Evolutionary conservation across 2,888 invertebrate species (phyloP).

Genomic region (Cataglyphis livida): DNA sequence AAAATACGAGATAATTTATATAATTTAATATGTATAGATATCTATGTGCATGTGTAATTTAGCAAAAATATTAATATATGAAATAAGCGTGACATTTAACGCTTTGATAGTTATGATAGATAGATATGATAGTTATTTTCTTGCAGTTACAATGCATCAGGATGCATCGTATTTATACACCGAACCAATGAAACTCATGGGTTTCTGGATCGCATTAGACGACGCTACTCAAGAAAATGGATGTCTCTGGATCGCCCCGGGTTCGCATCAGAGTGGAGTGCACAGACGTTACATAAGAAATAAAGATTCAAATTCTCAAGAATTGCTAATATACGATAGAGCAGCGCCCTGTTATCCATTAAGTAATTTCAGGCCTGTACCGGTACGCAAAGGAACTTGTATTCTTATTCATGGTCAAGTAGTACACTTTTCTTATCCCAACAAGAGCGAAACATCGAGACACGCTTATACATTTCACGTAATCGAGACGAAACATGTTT

Average conservation of each 20-base stretch:
- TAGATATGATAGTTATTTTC: conserved; percentile 30
- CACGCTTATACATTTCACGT: conserved; percentile 99
- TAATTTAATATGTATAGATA: background rate
- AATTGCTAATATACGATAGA: conserved; percentile 90
- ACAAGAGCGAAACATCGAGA: conserved; percentile 93
- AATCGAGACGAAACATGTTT: conserved; percentile 91
- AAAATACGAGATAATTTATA: background rate
- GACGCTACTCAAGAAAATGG: conserved; percentile 97
- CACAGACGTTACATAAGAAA: conserved; percentile 91
- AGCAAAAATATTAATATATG: background rate
- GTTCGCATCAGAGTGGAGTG: conserved; percentile 95
- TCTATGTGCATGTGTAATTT: background rate
- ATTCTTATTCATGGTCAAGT: conserved; percentile 97
- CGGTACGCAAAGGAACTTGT: conserved; percentile 95
- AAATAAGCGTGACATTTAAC: background rate
- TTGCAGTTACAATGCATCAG: conserved; percentile 92
- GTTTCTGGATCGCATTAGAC: conserved; percentile 98
- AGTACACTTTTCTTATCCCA: conserved; percentile 96
- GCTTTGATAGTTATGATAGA: background rate
- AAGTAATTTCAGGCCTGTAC: conserved; percentile 91
- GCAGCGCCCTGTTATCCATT: conserved; percentile 90
- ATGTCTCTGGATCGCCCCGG: conserved; percentile 96
- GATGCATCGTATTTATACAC: conserved; percentile 96
- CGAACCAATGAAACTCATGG: conserved; percentile 92
- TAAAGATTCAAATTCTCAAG: conserved; percentile 88